Percentiles rank a stretch among this genome's conserved stretches.
Conservation (phyloP, 2,797 vertebrate species). For the Acanthurus lineatus region DNA sequence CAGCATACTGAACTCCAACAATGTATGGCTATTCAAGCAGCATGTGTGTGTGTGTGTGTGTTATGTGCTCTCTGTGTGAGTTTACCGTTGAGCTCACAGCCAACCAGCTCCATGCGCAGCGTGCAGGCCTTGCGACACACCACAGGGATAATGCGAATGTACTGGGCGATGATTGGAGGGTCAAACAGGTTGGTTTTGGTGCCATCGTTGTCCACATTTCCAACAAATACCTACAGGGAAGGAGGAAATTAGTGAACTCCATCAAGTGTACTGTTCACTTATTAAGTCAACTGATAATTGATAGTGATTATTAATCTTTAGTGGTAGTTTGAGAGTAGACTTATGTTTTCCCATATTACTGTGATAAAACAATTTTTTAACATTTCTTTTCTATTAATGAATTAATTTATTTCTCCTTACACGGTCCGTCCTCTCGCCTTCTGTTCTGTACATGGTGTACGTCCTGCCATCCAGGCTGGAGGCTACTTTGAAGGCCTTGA, state of each 20-base stretch:
- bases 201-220: conserved; percentile 89
- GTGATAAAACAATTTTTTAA: too few species aligned
- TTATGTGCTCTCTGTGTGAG: conserved; percentile 7
- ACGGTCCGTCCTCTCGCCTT: conserved; percentile 79
- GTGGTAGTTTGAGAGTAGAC: neutral
- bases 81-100: conserved; percentile 96
- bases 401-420: conserved; percentile 70
- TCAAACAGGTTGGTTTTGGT: conserved; percentile 91
- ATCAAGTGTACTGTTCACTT: neutral
- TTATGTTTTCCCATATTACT: neutral
- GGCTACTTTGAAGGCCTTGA: conserved; percentile 92
- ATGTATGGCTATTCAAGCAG: neutral
- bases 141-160: conserved; percentile 90
- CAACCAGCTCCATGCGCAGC: conserved; percentile 94
- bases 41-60: neutral
- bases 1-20: neutral
- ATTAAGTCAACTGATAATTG: neutral
- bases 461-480: conserved; percentile 89
- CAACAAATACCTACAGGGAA: conserved; percentile 88
- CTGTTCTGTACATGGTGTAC: conserved; percentile 82
- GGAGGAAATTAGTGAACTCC: neutral
- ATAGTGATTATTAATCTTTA: neutral
- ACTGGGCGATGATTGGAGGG: conserved; percentile 89
- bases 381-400: too few species aligned
- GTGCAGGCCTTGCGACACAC: conserved; percentile 92